Percentiles rank a stretch among this genome's conserved stretches.
phyloP scores from a whole-genome alignment of 2,888 invertebrate species.

The Drosophila buzzatii region DNA sequence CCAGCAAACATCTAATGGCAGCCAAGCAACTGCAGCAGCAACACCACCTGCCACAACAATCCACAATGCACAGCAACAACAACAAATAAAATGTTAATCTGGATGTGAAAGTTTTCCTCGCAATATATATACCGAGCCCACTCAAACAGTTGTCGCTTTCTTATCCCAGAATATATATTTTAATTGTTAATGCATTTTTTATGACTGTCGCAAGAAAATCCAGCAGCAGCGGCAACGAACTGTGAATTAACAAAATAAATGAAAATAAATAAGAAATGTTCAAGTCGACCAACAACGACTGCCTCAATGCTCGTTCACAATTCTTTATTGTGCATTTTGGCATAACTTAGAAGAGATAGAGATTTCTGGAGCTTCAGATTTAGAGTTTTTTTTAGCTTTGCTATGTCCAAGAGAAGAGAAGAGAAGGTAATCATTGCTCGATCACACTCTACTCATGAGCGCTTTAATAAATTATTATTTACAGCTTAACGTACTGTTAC shows the following conservation, averaged over 20 bases:
- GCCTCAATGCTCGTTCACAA: not conserved
- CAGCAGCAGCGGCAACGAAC: not conserved
- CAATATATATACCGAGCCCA: not conserved
- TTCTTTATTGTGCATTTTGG: not conserved
- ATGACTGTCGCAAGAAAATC: slow-evolving; percentile 3
- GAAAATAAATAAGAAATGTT: not conserved
- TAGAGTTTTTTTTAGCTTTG: too few species aligned
- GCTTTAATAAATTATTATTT: too few species aligned
- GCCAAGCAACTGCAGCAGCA: not conserved
- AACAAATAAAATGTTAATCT: slow-evolving; percentile 6
- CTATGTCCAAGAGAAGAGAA: too few species aligned
- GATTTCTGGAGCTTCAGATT: too few species aligned
- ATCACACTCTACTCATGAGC: too few species aligned
- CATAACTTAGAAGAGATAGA: not conserved
- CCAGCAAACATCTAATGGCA: slow-evolving; percentile 9
- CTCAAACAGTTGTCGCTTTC: not conserved
- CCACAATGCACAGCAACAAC: not conserved
- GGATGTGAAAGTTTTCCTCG: not conserved
- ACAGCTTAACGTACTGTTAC: too few species aligned
- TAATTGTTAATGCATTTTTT: slow-evolving; percentile 11
- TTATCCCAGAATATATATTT: not conserved
- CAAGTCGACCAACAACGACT: not conserved
- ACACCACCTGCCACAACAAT: slow-evolving; percentile 8
- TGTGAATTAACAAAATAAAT: slow-evolving; percentile 2
- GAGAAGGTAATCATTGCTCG: too few species aligned